Conservation (phyloP, 35 echinoderm and acorn worm species). For the Strongylocentrotus purpuratus region DNA sequence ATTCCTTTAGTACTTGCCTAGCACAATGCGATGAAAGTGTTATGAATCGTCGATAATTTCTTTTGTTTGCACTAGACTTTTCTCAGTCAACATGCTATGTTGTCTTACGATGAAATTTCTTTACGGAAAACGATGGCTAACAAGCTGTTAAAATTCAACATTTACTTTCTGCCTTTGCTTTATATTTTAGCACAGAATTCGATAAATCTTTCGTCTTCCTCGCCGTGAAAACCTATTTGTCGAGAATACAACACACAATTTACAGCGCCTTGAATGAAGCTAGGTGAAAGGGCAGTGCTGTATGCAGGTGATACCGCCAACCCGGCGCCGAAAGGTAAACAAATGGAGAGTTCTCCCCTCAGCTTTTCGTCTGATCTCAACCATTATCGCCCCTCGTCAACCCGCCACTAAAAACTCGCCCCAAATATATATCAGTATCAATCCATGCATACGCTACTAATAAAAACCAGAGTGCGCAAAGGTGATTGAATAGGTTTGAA, state of each 20-base stretch:
- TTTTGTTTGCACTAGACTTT: too few relatives aligned
- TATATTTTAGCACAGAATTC: too few relatives aligned
- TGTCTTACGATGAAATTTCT: neutral
- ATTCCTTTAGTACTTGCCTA: too few relatives aligned
- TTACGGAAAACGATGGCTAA: neutral
- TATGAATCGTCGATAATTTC: too few relatives aligned
- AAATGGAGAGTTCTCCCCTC: slow-evolving; percentile 8
- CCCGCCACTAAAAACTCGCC: slow-evolving; percentile 6
- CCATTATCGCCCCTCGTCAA: slow-evolving; percentile 26
- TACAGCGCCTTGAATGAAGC: neutral
- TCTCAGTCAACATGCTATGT: neutral
- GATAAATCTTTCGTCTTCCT: too few relatives aligned
- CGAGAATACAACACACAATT: neutral
- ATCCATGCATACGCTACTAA: neutral
- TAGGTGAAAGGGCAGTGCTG: neutral
- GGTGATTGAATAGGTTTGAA: neutral
- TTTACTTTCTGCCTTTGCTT: neutral
- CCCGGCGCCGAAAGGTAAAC: slow-evolving; percentile 54
- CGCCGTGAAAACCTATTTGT: neutral
- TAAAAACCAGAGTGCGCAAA: neutral
- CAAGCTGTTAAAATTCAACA: neutral
- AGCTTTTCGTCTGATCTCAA: slow-evolving; percentile 14
- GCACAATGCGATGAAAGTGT: too few relatives aligned
- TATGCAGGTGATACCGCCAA: slow-evolving; percentile 39
- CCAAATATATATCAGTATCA: neutral